phyloP scores from a whole-genome alignment of 2,797 vertebrate genomes.

The Psittacula echo region DNA sequence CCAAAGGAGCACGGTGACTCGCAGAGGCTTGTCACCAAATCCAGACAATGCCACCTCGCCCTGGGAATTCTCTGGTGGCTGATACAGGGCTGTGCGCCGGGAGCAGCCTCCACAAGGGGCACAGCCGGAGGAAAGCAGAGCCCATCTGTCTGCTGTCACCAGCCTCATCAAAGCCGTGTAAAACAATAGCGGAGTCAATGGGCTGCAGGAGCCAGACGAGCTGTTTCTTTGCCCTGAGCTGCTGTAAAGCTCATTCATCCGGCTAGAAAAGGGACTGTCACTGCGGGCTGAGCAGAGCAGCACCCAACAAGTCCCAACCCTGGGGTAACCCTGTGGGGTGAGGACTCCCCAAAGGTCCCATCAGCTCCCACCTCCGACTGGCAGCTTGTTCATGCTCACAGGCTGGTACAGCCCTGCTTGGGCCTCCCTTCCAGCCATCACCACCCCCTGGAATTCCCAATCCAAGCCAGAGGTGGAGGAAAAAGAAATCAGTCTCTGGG shows the following conservation, averaged over 20 bases:
- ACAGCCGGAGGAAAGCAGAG: not conserved
- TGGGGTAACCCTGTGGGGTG: fast-evolving
- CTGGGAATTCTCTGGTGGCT: not conserved
- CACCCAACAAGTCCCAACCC: not conserved
- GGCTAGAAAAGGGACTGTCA: not conserved
- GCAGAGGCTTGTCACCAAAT: not conserved
- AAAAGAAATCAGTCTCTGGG: not conserved
- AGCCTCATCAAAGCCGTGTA: not conserved
- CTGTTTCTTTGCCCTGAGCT: not conserved
- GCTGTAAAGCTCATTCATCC: not conserved
- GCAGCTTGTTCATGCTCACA: not conserved
- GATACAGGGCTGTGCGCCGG: fast-evolving
- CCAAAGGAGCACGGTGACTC: not conserved
- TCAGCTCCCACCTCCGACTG: not conserved
- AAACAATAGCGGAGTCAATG: not conserved
- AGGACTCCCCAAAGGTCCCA: not conserved
- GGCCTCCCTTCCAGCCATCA: not conserved
- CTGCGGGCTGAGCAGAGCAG: fast-evolving
- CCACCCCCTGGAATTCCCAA: not conserved
- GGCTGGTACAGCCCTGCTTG: not conserved
- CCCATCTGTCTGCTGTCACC: slow-evolving; percentile 25
- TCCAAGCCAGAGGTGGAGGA: not conserved
- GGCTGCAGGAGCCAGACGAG: not conserved
- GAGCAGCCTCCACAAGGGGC: not conserved
- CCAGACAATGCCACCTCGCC: not conserved